Evolutionary conservation across 2,113 vertebrate genomes (phyloP).

Genomic region (Oreochromis aureus): DNA sequence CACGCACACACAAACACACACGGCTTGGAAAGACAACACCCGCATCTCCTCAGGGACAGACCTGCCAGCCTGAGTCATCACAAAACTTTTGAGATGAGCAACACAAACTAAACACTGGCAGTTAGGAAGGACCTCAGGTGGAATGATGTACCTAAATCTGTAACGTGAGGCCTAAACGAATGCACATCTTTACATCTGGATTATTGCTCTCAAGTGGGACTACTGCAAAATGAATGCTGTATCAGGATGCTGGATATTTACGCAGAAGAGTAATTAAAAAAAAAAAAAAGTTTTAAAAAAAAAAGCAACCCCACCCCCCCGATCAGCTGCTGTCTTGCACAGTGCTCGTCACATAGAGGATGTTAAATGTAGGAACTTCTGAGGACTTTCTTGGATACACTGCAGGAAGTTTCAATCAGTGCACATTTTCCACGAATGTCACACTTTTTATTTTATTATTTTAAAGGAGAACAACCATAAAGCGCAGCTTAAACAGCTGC

Average conservation of each 20-base stretch:
- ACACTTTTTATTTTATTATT: not conserved
- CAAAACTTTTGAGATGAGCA: not conserved
- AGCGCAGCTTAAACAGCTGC: not conserved
- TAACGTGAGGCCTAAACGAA: not conserved
- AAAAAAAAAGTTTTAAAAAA: not conserved
- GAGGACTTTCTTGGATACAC: not conserved
- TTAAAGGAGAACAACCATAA: not conserved
- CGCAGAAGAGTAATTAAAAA: not conserved
- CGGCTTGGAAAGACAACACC: not conserved
- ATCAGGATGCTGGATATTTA: not conserved
- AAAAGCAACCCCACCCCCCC: not conserved
- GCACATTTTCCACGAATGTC: not conserved
- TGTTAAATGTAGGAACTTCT: not conserved
- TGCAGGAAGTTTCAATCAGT: not conserved
- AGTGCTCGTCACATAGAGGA: not conserved
- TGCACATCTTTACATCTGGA: not conserved
- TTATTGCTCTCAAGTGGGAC: not conserved
- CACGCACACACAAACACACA: not conserved
- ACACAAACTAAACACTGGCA: not conserved
- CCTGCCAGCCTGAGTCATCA: constrained; percentile 23
- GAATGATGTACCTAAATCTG: not conserved
- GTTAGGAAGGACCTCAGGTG: not conserved
- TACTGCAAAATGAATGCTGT: not conserved
- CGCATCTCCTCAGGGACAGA: constrained; percentile 47
- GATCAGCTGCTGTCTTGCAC: not conserved